Base-by-base conservation (phyloP, 2,113 vertebrate species). In the Morphnarchus princeps region DNA sequence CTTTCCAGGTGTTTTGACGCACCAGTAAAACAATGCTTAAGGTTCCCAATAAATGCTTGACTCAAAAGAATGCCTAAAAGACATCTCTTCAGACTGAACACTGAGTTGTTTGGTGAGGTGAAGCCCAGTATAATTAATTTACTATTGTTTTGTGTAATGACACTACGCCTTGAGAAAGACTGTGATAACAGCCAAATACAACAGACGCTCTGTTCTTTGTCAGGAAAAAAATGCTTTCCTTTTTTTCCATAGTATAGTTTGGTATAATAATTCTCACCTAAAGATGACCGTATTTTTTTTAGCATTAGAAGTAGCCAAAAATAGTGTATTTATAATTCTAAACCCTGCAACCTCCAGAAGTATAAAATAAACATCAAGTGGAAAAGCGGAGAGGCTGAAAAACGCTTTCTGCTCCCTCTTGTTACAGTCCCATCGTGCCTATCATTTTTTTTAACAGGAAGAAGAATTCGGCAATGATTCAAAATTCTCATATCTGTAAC, bases 141-240 rank as follows among this genome's bases (percentile, higher is more conserved):
- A 17, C 6, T 86, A 28, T 32, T 2, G 5, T 50, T 71, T 36
- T 11, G 2, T 26, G 13, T 29, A 65, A 70, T 28, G n/a, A 55
- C 15, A 38, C 11, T n/a, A 19, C 0, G 0, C 13, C 36, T 65
- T 22, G n/a, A 89, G 54, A 73, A 89, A 59, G 20, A 54, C 10
- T 2, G 1, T 3, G 11, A 24, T 24, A 80, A 54, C 10, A 67
- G 47, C 6, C 49, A 72, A 62, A 65, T 43, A 59, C 8, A 85
- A 29, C 3, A 43, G 5, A 45, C 25, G 19, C 3, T 61, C 15
- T 26, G 3, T 3, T 34, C 34, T 42, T 43, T 32, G 7, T 32
- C 24, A 74, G 11, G 5, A 74, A n/a, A 57, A 55, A 74, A 62
- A 22, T 13, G 9, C 0, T 59, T 67, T 11, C 16, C 0, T 16